Percentiles rank a stretch among this genome's conserved stretches.
Conservation (phyloP, 2,113 vertebrate species). For the Triplophysa siluroides region DNA sequence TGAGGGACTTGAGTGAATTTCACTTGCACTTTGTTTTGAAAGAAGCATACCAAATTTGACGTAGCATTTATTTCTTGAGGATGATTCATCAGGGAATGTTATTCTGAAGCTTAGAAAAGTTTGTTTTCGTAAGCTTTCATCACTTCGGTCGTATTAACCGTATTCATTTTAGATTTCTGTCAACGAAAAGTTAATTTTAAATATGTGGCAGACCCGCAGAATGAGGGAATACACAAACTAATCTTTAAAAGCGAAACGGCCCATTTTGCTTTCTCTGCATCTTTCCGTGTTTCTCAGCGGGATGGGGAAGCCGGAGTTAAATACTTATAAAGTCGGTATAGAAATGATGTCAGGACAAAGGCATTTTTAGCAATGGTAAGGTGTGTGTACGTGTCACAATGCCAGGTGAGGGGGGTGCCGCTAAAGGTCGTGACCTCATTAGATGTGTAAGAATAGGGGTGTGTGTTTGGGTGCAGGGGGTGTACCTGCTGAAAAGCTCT, state of each 20-base stretch:
- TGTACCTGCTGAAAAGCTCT: constrained; percentile 77
- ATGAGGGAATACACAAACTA: neutral
- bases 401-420: constrained; percentile 87
- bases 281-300: constrained; percentile 71
- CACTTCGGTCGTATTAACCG: too few relatives aligned
- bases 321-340: constrained; percentile 87
- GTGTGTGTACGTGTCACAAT: constrained; percentile 80
- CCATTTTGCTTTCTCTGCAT: constrained; percentile 48
- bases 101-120: neutral
- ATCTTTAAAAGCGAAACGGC: neutral
- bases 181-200: neutral
- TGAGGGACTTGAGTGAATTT: neutral
- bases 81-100: too few relatives aligned
- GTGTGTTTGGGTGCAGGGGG: constrained; percentile 69
- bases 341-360: constrained; percentile 82
- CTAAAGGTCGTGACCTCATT: constrained; percentile 82
- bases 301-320: constrained; percentile 88
- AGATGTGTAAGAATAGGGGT: constrained; percentile 77
- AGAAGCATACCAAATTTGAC: neutral
- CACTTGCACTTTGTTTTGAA: constrained; percentile 2
- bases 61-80: neutral
- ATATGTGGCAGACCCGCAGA: neutral
- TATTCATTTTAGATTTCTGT: neutral
- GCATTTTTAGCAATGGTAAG: constrained; percentile 73
- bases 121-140: neutral